Percentiles rank a stretch among this genome's conserved stretches.
phyloP scores from a whole-genome alignment of 2,797 vertebrate species.

The Rhinichthys osculus region DNA sequence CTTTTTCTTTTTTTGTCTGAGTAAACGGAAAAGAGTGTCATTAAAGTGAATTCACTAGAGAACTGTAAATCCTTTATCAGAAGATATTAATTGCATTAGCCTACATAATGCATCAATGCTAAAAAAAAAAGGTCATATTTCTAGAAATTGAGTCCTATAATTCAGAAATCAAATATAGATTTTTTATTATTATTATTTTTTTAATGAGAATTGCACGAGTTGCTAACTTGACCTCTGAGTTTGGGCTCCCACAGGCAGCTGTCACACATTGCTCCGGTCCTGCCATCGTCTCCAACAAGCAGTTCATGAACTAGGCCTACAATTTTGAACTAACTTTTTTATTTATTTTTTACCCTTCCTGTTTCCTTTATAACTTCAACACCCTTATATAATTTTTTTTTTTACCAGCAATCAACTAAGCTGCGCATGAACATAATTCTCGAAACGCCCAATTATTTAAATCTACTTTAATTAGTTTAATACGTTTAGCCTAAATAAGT shows the following conservation, averaged over 20 bases:
- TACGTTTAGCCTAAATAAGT: not conserved
- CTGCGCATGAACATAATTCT: not conserved
- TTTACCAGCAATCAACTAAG: not conserved
- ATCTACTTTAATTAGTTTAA: too few species aligned
- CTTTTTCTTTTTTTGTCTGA: not conserved
- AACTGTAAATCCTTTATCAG: not conserved
- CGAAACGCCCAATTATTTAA: not conserved
- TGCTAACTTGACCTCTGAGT: conserved; percentile 23
- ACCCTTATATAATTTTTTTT: not conserved
- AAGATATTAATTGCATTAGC: not conserved
- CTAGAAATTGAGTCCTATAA: not conserved
- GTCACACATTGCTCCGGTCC: not conserved
- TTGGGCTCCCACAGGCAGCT: not conserved
- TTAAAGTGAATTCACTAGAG: not conserved
- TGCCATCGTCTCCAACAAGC: not conserved
- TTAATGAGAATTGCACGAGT: not conserved
- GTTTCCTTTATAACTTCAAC: not conserved
- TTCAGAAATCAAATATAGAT: not conserved
- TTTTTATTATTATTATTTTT: not conserved
- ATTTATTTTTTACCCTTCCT: not conserved
- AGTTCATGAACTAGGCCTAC: not conserved
- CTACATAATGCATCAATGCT: not conserved
- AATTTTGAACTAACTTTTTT: not conserved
- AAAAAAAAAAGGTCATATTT: not conserved
- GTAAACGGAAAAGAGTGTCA: not conserved